These are phyloP conservation scores for Artemia franciscana DNA, from an alignment of 1,140 invertebrate genomes.

Conservation along the genomic window DNA sequence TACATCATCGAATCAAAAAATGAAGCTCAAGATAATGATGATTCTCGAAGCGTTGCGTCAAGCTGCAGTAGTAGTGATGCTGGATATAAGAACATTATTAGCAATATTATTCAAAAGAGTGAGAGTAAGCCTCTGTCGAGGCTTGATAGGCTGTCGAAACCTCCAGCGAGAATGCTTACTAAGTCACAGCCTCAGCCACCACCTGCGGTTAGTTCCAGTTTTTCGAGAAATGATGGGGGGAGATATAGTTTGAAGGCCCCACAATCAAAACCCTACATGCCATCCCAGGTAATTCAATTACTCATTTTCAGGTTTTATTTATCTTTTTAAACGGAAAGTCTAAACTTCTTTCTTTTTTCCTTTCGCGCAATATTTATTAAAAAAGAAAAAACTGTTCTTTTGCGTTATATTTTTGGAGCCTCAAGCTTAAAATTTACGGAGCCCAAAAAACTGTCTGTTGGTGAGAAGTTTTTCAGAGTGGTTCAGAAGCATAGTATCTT, in stretches of 20 bases:
- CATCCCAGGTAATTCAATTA: background rate
- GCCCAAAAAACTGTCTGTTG: too few relatives aligned
- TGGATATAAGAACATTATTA: background rate
- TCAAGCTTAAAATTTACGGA: too few relatives aligned
- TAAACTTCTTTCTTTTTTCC: too few relatives aligned
- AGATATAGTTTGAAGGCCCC: slow-evolving; percentile 25
- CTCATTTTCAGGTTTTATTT: too few relatives aligned
- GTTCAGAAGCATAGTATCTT: too few relatives aligned
- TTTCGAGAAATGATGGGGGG: slow-evolving; percentile 35
- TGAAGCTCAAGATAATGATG: background rate
- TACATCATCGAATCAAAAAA: background rate
- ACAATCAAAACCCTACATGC: background rate
- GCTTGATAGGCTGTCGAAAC: background rate
- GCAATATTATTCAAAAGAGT: background rate
- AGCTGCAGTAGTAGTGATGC: background rate
- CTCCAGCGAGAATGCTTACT: background rate
- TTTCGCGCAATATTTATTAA: too few relatives aligned
- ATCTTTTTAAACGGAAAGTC: too few relatives aligned
- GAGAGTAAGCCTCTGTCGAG: background rate
- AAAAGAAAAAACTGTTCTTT: too few relatives aligned
- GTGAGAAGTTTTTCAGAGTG: too few relatives aligned
- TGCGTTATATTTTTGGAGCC: too few relatives aligned
- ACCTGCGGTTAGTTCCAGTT: slow-evolving; percentile 16
- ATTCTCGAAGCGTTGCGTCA: background rate
- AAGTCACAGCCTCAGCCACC: background rate